Percentiles rank a stretch among this genome's conserved stretches.
phyloP scores from a whole-genome alignment of 2,888 invertebrate genomes.

The Drosophila prostipennis region DNA sequence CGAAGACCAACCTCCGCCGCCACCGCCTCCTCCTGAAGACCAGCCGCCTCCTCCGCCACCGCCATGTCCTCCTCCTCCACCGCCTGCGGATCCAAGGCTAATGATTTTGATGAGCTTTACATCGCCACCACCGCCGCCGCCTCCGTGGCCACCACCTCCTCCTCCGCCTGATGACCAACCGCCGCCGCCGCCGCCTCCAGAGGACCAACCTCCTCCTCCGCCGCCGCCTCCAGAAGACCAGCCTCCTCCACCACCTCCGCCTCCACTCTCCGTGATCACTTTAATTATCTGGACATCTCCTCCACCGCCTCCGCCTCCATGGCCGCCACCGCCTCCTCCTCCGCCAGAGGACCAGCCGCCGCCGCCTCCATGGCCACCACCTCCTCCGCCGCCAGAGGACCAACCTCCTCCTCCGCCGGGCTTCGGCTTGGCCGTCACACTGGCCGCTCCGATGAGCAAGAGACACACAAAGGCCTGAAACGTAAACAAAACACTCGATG shows the following conservation, averaged over 20 bases:
- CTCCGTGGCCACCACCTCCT: conserved; percentile 66
- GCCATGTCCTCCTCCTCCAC: conserved; percentile 18
- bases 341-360: conserved; percentile 36
- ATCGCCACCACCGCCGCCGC: conserved; percentile 59
- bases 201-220: conserved; percentile 48
- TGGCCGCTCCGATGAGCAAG: conserved; percentile 80
- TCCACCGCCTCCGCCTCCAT: conserved; percentile 66
- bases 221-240: conserved; percentile 63
- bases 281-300: conserved; percentile 45
- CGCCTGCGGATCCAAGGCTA: conserved; percentile 59
- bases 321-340: conserved; percentile 64
- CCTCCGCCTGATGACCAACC: conserved; percentile 61
- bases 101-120: conserved; percentile 61
- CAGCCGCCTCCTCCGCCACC: conserved; percentile 53
- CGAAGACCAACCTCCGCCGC: conserved; percentile 54
- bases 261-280: conserved; percentile 55
- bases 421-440: conserved; percentile 81
- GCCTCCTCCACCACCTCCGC: conserved; percentile 49
- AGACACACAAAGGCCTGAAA: conserved; percentile 81
- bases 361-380: conserved; percentile 3
- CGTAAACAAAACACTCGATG: conserved; percentile 2
- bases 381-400: conserved; percentile 66
- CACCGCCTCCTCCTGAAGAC: conserved; percentile 52
- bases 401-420: conserved; percentile 72
- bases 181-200: conserved; percentile 54